Evolutionary conservation across 2,888 invertebrate species (phyloP), one percentile per base, ranked within the genome.

Genomic region (Nasonovia ribisnigri): DNA sequence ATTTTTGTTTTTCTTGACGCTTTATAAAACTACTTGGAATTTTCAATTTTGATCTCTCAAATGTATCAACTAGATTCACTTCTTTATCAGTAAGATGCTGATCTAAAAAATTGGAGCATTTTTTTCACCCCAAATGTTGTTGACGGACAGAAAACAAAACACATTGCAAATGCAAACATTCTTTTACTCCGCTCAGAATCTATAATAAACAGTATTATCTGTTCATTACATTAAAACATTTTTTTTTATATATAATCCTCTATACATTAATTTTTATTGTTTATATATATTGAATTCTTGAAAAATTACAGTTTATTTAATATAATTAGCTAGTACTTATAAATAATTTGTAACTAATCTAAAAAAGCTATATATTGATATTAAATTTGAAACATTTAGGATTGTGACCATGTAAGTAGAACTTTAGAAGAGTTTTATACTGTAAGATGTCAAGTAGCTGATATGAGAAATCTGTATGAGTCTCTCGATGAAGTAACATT

Each of bases 341-440:
- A 54, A 54, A 36, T 20, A 13, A 20, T 6, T 20, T 8, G 2
- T 77, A 77, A 77, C 36, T 77, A 36, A 77, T 77, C 8, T 77
- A 10, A 77, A 77, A 36, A 77, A 77, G 36, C 8, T 77, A 77
- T 20, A 77, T 20, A 20, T 24, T 77, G 36, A 77, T 77, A 54
- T 90, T 87, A 4, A 26, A 16, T 87, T 87, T 87, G 24, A 36
- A 92, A 92, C 0, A 46, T 93, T 4, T 95, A 97, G 97, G 99
- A 99, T 96, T 99, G 99, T 95, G 98, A 98, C 93, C 99, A 99
- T 96, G 99, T 99, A 8, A 99, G 99, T 94, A 97, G 99, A 57
- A 99, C 98, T 0, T 96, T 98, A 57, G 99, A 99, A 96, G 99
- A 99, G 96, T 99, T 99, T 96, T 99, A 99, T 96, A 99, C 99